Evolutionary conservation across 2,113 vertebrate genomes (phyloP).

Genomic region (Brachyhypopomus occidentalis): DNA sequence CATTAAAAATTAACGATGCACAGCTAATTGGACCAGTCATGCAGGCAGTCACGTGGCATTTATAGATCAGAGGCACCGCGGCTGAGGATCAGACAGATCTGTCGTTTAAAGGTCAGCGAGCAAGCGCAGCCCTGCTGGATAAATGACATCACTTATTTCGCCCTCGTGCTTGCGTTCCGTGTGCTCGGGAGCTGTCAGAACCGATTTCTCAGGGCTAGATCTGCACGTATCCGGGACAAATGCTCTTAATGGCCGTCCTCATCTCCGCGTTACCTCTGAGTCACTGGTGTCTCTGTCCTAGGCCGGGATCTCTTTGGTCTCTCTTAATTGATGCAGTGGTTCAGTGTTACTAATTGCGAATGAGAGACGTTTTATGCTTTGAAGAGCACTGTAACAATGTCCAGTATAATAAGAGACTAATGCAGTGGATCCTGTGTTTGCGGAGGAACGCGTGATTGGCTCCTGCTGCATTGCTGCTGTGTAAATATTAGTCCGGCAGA

Average conservation of each 20-base stretch:
- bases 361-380: not conserved
- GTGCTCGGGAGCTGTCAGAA: constrained; percentile 21
- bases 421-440: no score
- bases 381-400: not conserved
- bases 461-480: not conserved
- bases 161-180: not conserved
- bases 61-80: constrained; percentile 37
- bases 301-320: constrained; percentile 2
- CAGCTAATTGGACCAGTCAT: constrained; percentile 58
- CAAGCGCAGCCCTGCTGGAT: constrained; percentile 42
- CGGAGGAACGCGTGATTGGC: not conserved
- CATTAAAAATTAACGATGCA: constrained; percentile 54
- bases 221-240: constrained; percentile 6
- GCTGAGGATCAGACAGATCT: constrained; percentile 32
- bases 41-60: constrained; percentile 42
- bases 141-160: constrained; percentile 46
- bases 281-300: not conserved
- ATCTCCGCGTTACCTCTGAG: constrained; percentile 9
- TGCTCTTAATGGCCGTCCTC: not conserved
- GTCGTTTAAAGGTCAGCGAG: constrained; percentile 55
- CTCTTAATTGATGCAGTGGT: constrained; percentile 5
- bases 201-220: constrained; percentile 39
- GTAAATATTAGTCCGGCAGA: constrained; percentile 22
- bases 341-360: constrained; percentile 17
- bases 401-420: not conserved